Evolutionary conservation across 2,113 vertebrate genomes (phyloP).

Genomic region (Loxodonta africana): DNA sequence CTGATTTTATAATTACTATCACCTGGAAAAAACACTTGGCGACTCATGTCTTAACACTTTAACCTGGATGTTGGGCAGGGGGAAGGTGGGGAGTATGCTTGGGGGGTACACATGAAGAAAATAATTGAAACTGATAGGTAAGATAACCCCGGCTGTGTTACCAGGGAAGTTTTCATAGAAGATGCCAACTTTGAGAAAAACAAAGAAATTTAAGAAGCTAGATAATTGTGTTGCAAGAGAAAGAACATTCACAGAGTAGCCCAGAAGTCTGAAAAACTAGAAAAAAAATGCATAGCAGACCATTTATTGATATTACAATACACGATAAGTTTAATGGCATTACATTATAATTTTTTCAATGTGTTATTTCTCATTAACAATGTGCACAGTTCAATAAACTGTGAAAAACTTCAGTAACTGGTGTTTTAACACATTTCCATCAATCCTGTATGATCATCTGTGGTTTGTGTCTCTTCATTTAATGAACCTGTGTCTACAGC

Average conservation of each 20-base stretch:
- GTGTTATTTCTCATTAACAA: not conserved
- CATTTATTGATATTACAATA: not conserved
- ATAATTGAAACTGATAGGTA: not conserved
- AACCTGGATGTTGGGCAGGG: not conserved
- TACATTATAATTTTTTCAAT: not conserved
- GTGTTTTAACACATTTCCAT: not conserved
- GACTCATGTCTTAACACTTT: not conserved
- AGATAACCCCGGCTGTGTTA: not conserved
- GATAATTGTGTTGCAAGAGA: not conserved
- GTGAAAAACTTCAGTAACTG: not conserved
- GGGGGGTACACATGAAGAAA: not conserved
- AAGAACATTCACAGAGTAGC: not conserved
- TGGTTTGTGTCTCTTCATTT: not conserved
- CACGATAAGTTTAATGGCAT: not conserved
- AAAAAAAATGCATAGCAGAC: not conserved
- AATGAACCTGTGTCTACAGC: not conserved
- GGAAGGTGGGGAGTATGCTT: not conserved
- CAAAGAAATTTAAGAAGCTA: not conserved
- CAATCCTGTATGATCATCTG: not conserved
- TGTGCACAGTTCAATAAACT: not conserved
- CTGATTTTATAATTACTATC: not conserved
- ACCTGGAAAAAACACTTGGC: not conserved
- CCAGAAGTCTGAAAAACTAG: not conserved
- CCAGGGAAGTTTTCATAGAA: not conserved
- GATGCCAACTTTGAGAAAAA: not conserved